These are phyloP conservation scores for Formica aserva DNA, from an alignment of 2,888 invertebrate genomes.

Conservation along the genomic window DNA sequence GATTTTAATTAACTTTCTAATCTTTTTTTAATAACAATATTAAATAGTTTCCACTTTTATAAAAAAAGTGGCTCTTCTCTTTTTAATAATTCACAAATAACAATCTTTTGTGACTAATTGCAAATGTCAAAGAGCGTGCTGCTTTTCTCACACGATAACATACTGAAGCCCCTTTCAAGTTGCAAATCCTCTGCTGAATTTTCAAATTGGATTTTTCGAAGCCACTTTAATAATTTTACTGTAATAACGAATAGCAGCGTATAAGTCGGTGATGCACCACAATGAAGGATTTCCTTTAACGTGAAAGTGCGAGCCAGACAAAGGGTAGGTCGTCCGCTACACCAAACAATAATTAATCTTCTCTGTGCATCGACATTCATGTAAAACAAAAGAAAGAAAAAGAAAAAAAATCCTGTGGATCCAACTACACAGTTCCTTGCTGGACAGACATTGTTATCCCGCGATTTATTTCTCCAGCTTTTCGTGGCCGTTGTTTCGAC, in stretches of 20 bases:
- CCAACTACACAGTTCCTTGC: not conserved
- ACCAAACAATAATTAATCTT: slow-evolving; percentile 50
- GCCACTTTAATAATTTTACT: not conserved
- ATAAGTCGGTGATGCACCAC: slow-evolving; percentile 16
- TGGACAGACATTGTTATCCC: slow-evolving; percentile 5
- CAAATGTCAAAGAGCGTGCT: not conserved
- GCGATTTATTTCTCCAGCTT: slow-evolving; percentile 9
- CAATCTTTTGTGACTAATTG: slow-evolving; percentile 22
- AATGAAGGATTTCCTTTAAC: not conserved
- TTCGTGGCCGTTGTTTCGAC: not conserved
- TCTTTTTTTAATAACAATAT: not conserved
- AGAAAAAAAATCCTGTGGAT: not conserved
- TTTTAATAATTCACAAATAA: not conserved
- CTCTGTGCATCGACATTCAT: slow-evolving; percentile 17
- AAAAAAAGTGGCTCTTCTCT: not conserved
- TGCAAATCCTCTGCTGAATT: slow-evolving; percentile 10
- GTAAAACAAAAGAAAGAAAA: not conserved
- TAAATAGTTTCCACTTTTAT: not conserved
- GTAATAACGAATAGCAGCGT: not conserved
- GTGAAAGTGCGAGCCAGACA: slow-evolving; percentile 1
- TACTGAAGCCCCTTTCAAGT: slow-evolving; percentile 11
- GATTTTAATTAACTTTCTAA: not conserved
- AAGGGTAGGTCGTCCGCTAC: slow-evolving; percentile 38
- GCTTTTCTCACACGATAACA: not conserved
- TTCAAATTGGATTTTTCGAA: not conserved